Evolutionary conservation across 2,113 vertebrate species (phyloP).

Genomic region (Crocuta crocuta): DNA sequence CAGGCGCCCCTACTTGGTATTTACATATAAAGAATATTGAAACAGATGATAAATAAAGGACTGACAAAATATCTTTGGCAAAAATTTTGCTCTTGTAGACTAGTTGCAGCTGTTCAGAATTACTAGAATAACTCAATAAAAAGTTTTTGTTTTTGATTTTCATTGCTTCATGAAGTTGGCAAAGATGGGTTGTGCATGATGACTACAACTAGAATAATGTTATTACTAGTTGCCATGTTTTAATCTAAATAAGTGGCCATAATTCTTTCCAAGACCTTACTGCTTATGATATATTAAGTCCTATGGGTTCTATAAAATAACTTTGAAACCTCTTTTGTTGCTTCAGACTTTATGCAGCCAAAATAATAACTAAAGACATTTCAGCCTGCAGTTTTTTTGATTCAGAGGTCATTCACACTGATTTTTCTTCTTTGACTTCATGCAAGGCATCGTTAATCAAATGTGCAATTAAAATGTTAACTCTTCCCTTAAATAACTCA

Average conservation of each 20-base stretch:
- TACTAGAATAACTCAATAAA: slow-evolving; percentile 19
- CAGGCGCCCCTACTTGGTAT: background rate
- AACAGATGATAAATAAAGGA: background rate
- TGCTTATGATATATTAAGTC: background rate
- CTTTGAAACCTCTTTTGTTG: background rate
- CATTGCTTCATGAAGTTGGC: background rate
- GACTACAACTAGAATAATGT: background rate
- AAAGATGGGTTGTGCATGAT: background rate
- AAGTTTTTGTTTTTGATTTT: background rate
- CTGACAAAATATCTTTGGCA: background rate
- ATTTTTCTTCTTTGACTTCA: slow-evolving; percentile 42
- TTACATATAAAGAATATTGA: background rate
- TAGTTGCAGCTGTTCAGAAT: background rate
- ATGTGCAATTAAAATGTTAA: slow-evolving; percentile 39
- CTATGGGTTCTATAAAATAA: slow-evolving; percentile 16
- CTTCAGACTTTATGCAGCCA: slow-evolving; percentile 20
- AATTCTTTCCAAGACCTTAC: background rate
- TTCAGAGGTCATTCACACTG: background rate
- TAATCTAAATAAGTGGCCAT: background rate
- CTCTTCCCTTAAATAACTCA: background rate
- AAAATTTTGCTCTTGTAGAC: background rate
- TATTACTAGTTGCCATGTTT: slow-evolving; percentile 33
- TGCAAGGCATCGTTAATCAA: slow-evolving; percentile 30
- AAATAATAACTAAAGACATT: slow-evolving; percentile 18
- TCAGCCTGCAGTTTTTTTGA: background rate